These are phyloP conservation scores for Eupelmus urozonus DNA, from an alignment of 2,888 invertebrate species.

Conservation along the genomic window DNA sequence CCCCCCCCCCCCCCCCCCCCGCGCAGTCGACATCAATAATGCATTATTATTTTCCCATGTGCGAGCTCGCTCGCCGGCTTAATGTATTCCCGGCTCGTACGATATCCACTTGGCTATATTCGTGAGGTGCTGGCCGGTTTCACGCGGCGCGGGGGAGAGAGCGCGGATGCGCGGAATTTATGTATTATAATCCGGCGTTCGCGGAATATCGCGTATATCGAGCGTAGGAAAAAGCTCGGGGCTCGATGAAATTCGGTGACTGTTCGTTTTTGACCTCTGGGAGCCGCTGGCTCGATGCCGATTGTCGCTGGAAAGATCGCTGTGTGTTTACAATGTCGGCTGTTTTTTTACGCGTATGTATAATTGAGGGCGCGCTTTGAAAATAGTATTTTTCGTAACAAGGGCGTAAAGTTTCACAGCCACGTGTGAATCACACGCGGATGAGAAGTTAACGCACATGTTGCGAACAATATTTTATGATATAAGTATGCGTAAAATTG, in stretches of 20 bases:
- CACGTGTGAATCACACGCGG: too few relatives aligned
- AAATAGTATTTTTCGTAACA: too few relatives aligned
- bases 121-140: slow-evolving; percentile 23
- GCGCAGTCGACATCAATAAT: slow-evolving; percentile 67
- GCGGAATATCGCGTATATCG: slow-evolving; percentile 49
- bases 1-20: neutral
- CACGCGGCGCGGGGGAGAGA: neutral
- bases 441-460: too few relatives aligned
- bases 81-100: slow-evolving; percentile 67
- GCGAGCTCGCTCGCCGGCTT: slow-evolving; percentile 53
- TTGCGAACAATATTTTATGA: too few relatives aligned
- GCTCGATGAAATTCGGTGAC: neutral
- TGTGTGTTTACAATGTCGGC: too few relatives aligned
- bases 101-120: slow-evolving; percentile 30
- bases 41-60: slow-evolving; percentile 67
- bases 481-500: too few relatives aligned
- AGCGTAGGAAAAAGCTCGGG: neutral
- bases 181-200: slow-evolving; percentile 57
- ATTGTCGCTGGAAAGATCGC: too few relatives aligned
- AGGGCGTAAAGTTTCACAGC: too few relatives aligned
- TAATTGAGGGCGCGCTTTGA: too few relatives aligned
- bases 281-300: neutral
- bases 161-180: slow-evolving; percentile 51
- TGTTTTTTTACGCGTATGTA: too few relatives aligned
- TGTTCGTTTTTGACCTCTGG: neutral